Percentiles rank a stretch among this genome's conserved stretches.
Evolutionary conservation across 2,113 vertebrate species (phyloP).

Genomic region (Sinocyclocheilus maitianheensis): DNA sequence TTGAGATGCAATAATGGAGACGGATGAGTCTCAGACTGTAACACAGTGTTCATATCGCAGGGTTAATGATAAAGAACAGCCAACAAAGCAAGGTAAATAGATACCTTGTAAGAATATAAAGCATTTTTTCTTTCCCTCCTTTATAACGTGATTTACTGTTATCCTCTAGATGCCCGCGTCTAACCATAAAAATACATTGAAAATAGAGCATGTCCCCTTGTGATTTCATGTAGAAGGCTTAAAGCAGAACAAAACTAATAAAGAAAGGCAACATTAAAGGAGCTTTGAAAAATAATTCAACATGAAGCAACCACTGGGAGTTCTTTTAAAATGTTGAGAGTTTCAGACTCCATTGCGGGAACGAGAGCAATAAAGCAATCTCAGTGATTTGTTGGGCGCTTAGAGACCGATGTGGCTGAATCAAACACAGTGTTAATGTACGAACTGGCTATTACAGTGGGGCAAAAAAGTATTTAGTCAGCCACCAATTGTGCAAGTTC

Average conservation of each 20-base stretch:
- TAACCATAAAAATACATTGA: background rate
- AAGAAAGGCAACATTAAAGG: background rate
- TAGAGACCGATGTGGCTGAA: background rate
- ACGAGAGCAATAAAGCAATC: background rate
- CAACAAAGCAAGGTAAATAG: background rate
- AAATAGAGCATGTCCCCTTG: background rate
- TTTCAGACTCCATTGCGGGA: background rate
- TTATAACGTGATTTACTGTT: background rate
- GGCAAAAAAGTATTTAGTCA: too few relatives aligned
- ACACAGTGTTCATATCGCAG: background rate
- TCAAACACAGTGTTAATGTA: background rate
- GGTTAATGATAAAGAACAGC: background rate
- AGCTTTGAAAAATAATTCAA: background rate
- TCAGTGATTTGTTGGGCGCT: background rate
- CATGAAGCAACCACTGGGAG: background rate
- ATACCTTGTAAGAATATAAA: conserved; percentile 6
- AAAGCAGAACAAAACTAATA: conserved; percentile 21
- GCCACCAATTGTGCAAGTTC: too few relatives aligned
- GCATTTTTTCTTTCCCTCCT: background rate
- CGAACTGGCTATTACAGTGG: background rate
- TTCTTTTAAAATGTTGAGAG: background rate
- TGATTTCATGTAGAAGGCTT: conserved; percentile 5
- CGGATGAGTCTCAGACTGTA: conserved; percentile 20
- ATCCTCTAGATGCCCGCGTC: background rate
- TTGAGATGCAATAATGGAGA: conserved; percentile 14